phyloP scores from a whole-genome alignment of 1,140 invertebrate genomes.

The Cyclargus thomasi region DNA sequence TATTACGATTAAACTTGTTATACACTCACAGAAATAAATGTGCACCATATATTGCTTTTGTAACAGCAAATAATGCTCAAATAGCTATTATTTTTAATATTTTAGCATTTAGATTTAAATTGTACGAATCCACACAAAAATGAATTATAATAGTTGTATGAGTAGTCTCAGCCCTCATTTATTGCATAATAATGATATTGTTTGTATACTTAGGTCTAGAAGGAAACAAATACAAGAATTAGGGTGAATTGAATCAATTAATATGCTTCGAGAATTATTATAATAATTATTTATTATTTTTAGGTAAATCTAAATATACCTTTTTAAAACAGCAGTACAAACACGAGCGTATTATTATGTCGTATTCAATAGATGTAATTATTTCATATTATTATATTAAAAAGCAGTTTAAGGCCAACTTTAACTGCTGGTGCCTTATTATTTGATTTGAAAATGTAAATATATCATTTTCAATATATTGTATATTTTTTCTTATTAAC shows the following conservation, averaged over 20 bases:
- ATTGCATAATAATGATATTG: not conserved
- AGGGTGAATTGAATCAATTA: not conserved
- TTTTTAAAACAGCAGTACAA: constrained; percentile 12
- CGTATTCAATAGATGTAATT: constrained; percentile 2
- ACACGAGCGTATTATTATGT: constrained; percentile 10
- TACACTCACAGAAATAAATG: not conserved
- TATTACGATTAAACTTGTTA: constrained; percentile 16
- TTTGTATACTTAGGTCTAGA: not conserved
- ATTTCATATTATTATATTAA: constrained; percentile 18
- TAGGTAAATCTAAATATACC: not conserved
- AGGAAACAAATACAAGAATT: not conserved
- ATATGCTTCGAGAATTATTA: constrained; percentile 7
- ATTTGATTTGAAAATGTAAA: constrained; percentile 25
- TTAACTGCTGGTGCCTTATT: constrained; percentile 27
- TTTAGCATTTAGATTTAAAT: constrained; percentile 4
- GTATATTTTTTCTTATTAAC: constrained; percentile 16
- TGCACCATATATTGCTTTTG: constrained; percentile 21
- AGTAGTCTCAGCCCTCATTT: constrained; percentile 6
- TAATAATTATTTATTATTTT: constrained; percentile 6
- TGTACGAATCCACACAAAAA: constrained; percentile 13
- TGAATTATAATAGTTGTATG: constrained; percentile 12
- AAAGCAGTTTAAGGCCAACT: constrained; percentile 20
- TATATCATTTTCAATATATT: constrained; percentile 21
- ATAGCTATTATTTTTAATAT: constrained; percentile 15
- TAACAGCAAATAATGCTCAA: constrained; percentile 20